These are phyloP conservation scores for Drosophila parabipectinata DNA, from an alignment of 1,140 invertebrate species.

Conservation along the genomic window DNA sequence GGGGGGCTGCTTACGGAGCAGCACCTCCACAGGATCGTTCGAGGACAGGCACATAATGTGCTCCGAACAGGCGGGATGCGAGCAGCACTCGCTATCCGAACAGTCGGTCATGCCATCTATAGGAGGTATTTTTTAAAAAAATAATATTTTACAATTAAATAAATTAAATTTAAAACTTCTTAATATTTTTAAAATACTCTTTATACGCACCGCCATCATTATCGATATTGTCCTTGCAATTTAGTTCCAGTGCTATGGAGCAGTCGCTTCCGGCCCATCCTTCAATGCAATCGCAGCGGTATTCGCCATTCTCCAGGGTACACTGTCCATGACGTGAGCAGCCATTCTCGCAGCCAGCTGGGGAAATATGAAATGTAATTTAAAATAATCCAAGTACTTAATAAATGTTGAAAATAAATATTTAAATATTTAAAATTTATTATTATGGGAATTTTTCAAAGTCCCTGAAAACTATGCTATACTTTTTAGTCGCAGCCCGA, in stretches of 20 bases:
- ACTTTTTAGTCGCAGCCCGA: not conserved
- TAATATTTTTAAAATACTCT: not conserved
- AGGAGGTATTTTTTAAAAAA: not conserved
- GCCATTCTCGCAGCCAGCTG: constrained; percentile 97
- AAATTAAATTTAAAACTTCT: not conserved
- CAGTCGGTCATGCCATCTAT: constrained; percentile 98
- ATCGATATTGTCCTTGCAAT: constrained; percentile 96
- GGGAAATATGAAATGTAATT: not conserved
- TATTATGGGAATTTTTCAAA: not conserved
- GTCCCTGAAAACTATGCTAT: not conserved
- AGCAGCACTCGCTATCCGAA: constrained; percentile 98
- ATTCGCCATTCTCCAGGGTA: constrained; percentile 92
- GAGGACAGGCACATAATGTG: constrained; percentile 97
- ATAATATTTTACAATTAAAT: no score
- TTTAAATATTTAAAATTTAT: no score
- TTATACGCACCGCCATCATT: constrained; percentile 95
- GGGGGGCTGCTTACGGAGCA: constrained; percentile 97
- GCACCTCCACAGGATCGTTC: constrained; percentile 97
- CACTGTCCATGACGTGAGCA: constrained; percentile 97
- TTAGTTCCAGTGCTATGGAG: constrained; percentile 95
- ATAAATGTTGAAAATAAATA: no score
- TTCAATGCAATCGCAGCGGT: constrained; percentile 94
- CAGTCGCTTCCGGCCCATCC: constrained; percentile 97
- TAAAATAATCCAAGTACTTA: not conserved
- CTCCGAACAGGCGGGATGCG: constrained; percentile 91